Evolutionary conservation across 1,140 invertebrate species (phyloP), one percentile per base, ranked within the genome.

Genomic region (Drosophila micromelanica): DNA sequence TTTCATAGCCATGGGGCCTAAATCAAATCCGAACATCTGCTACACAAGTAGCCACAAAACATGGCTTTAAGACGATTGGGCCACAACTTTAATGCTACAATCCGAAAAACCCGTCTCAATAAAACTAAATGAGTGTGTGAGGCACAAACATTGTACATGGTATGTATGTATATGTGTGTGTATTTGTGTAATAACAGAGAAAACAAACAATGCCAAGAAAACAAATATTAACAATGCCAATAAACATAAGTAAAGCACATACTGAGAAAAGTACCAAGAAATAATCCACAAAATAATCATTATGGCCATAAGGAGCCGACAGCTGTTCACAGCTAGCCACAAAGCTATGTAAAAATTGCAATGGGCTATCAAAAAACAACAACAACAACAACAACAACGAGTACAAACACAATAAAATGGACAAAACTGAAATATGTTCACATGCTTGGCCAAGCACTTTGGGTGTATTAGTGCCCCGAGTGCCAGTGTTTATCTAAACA

Each of bases 211-310:
- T 68, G 61, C 57, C 45, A 56, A 65, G 69, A 69, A 72, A 76
- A 76, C 82, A 86, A 86, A 86, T 86, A 86, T 86, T 87, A 86
- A 81, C 78, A 86, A 81, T 78, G 78, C 81, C 81, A 86, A 86
- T 81, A 87, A 86, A 86, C 71, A 77, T 77, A 70, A 74, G 65
- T 55, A 59, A 86, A 52, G 42, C 43, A 64, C 63, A 69, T 68
- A 60, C 55, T 48, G 55, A 55, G 70, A 55, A 67, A 64, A 68
- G 67, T 56, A 62, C 73, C 63, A 48, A 60, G 75, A 60, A 69
- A 85, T 87, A 86, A 86, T 86, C 81, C 82, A 78, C 75, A 73
- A 87, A 87, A 86, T 86, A 86, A 86, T 86, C 81, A 86, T 87
- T 87, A 86, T 78, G 75, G 61, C 75, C 82, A 78, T 73, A 80